Base-by-base conservation (phyloP, 2,797 vertebrate genomes). In the Morus bassanus region DNA sequence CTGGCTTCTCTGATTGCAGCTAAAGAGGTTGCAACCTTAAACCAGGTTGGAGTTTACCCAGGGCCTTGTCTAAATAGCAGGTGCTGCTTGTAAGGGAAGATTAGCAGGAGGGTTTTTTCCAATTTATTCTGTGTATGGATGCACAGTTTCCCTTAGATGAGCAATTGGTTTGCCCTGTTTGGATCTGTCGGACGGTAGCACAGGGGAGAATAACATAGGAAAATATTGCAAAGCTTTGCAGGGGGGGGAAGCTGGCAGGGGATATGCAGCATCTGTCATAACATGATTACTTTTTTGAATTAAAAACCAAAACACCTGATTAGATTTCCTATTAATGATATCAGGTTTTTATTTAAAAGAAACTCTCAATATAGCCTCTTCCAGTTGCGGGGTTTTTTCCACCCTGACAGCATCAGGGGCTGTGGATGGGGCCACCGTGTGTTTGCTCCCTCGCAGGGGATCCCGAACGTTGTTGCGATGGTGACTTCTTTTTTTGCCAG, bases 21-120 rank as follows among this genome's bases (percentile, higher is more conserved):
- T 87, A 13, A 72, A 50, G 81, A 67, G 79, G 80, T 30, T 95
- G 88, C 94, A 94, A 95, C 94, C 73, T 85, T 93, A 95, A 95
- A 91, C 89, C 90, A 68, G 72, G 82, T 43, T 88, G 61, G 72
- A 46, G 28, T 91, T 92, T 76, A 61, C 51, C 24, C 21, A 12
- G 53, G 30, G 75, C 50, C 67, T 56, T 33, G 67, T 17, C 78
- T 45, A 11, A 72, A 48, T n/a, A 86, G 92, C 91, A 92, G 85
- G 88, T 96, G 85, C 83, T 18, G 17, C 88, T 88, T 5, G 14
- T 30, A 39, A 39, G 65, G 65, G 56, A 46, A 69, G 51, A 67
- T 69, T 39, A 74, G 12, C 21, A 37, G 50, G n/a, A 39, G 39
- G 39, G 7, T 6, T 28, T 30, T 31, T 16, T 21, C 15, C 22